A percentile compares a stretch with the other conserved stretches of the same genome.
Evolutionary conservation across 2,888 invertebrate genomes (phyloP).

Genomic region (Campoplex capitator): DNA sequence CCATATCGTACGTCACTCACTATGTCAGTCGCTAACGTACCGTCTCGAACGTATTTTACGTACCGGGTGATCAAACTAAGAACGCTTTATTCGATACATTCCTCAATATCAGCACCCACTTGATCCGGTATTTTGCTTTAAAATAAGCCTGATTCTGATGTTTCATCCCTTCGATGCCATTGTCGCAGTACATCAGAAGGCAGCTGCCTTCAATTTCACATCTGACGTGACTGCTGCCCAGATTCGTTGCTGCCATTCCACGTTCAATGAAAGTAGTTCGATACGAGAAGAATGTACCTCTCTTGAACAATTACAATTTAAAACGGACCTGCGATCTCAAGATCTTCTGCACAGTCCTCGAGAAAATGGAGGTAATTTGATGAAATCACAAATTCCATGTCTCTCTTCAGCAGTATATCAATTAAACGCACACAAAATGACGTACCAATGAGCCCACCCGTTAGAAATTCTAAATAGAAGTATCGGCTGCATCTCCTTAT

Average conservation of each 20-base stretch:
- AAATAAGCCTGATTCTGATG: neutral
- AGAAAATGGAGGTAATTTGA: neutral
- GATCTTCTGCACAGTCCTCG: neutral
- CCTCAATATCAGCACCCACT: neutral
- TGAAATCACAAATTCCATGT: neutral
- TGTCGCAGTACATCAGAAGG: neutral
- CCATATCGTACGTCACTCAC: conserved; percentile 74
- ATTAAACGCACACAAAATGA: neutral
- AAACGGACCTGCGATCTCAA: neutral
- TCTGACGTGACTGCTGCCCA: too few relatives aligned
- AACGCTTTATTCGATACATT: conserved; percentile 29
- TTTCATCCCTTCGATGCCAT: neutral
- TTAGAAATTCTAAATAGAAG: conserved; percentile 81
- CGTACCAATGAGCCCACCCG: conserved; percentile 74
- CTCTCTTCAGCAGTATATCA: neutral
- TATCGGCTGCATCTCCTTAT: conserved; percentile 77
- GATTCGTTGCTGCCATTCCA: neutral
- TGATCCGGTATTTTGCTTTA: neutral
- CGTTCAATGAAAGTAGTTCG: neutral
- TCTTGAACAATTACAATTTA: neutral
- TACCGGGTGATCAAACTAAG: conserved; percentile 80
- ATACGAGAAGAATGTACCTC: neutral
- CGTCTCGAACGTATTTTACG: conserved; percentile 84
- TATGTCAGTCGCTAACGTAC: conserved; percentile 83
- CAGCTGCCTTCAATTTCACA: neutral